Base-by-base conservation (phyloP, 2,797 vertebrate genomes). In the Ceryle rudis region DNA sequence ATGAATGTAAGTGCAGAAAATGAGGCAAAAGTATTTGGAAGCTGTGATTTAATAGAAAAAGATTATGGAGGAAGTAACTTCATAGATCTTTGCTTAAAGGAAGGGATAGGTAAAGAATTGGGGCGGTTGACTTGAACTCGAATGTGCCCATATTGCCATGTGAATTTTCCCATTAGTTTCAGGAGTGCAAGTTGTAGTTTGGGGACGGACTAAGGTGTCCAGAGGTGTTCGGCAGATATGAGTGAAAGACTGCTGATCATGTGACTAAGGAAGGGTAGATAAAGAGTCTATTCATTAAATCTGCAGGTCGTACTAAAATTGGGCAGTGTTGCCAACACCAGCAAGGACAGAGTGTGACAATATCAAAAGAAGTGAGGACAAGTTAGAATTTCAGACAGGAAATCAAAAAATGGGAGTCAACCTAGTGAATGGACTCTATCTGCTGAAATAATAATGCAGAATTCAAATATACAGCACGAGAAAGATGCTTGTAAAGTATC, bases 391-490 rank as follows among this genome's bases (percentile, higher is more conserved):
- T 82, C 11, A 46, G 64, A 62, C 55, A 91, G 81, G 84, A 95
- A 94, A 91, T 94, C 62, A 92, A 51, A 92, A 94, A 95, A 95
- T 95, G 52, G 62, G 86, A 95, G 96, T 95, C 89, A 80, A 25
- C 62, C 71, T 70, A 61, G 60, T 37, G 74, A 86, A 89, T 64
- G 69, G 90, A 95, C 90, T 81, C 41, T 41, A 47, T 77, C 66
- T 95, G 88, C 77, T 96, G 86, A 92, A 96, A 92, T 77, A 92
- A 66, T 87, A 91, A 86, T 42, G 60, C 41, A 69, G 94, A 93
- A 77, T 1, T 11, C 75, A 94, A 73, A 25, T 62, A 77, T 26
- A 73, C 70, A 80, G 41, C 29, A 79, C 41, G 35, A 84, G 80
- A 69, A 86, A 73, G 57, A 86, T 20, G 9, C 31, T 85, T 89